Conservation (phyloP, 2,113 vertebrate species). For the Siniperca chuatsi region DNA sequence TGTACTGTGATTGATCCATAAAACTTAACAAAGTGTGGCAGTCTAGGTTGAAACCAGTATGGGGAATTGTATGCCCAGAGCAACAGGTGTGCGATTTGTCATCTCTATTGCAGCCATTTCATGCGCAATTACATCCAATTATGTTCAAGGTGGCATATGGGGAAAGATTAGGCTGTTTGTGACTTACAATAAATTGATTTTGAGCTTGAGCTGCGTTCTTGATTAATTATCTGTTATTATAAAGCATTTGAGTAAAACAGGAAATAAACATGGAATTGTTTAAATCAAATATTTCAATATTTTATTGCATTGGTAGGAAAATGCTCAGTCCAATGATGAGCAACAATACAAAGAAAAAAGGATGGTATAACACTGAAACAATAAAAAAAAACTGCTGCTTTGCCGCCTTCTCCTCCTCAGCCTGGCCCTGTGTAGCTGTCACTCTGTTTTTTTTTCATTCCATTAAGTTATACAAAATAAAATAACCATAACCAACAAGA, state of each 20-base stretch:
- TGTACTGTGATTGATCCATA: neutral
- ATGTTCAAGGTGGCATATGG: constrained; percentile 40
- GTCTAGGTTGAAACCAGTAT: neutral
- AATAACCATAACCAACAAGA: constrained; percentile 65
- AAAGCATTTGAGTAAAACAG: constrained; percentile 5
- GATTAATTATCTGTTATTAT: neutral
- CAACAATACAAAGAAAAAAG: constrained; percentile 76
- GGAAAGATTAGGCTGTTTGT: constrained; percentile 42
- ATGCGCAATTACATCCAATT: constrained; percentile 74
- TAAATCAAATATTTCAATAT: constrained; percentile 75
- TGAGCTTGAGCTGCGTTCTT: neutral
- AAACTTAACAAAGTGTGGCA: constrained; percentile 1
- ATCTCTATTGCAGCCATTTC: constrained; percentile 66
- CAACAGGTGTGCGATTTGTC: constrained; percentile 66
- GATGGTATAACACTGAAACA: constrained; percentile 69
- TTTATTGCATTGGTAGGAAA: constrained; percentile 88
- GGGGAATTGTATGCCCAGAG: constrained; percentile 47
- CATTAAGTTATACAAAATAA: constrained; percentile 69
- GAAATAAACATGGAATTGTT: constrained; percentile 32
- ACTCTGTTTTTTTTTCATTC: constrained; percentile 15
- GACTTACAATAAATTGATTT: constrained; percentile 20
- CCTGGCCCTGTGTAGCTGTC: constrained; percentile 20
- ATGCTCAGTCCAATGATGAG: constrained; percentile 77
- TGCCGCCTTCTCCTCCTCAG: constrained; percentile 7
- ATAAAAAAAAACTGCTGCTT: constrained; percentile 44